Evolutionary conservation across 2,113 vertebrate species (phyloP).

Genomic region (Calidris pygmaea): DNA sequence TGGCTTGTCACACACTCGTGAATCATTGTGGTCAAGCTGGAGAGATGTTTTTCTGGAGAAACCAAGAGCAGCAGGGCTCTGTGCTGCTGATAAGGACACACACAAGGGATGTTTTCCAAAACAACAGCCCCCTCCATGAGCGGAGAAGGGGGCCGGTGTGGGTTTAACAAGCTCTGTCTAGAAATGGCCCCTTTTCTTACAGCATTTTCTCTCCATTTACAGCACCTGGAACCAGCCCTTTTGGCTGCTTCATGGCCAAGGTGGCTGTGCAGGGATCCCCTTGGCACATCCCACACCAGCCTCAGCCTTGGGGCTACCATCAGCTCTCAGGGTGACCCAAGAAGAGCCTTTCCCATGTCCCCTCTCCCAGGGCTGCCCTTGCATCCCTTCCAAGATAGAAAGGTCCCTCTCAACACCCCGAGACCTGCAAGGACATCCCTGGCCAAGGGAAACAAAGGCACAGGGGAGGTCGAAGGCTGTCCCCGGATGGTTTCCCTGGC

Average conservation of each 20-base stretch:
- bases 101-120: fast-evolving
- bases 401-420: fast-evolving
- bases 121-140: neutral
- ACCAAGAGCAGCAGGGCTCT: neutral
- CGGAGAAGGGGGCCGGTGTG: neutral
- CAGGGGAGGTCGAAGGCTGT: fast-evolving
- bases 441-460: neutral
- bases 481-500: neutral
- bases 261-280: neutral
- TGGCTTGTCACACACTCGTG: fast-evolving
- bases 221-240: neutral
- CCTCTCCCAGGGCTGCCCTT: neutral
- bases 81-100: fast-evolving
- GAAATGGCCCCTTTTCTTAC: fast-evolving
- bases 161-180: neutral
- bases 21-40: neutral
- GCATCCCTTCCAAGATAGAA: fast-evolving
- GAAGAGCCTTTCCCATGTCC: neutral
- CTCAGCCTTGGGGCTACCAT: fast-evolving
- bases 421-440: neutral
- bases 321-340: neutral
- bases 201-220: fast-evolving
- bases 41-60: neutral
- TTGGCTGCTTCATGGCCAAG: neutral
- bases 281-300: neutral